Percentiles rank a stretch among this genome's conserved stretches.
Conservation (phyloP, 2,113 vertebrate genomes). For the Cyanoramphus novaezelandiae region DNA sequence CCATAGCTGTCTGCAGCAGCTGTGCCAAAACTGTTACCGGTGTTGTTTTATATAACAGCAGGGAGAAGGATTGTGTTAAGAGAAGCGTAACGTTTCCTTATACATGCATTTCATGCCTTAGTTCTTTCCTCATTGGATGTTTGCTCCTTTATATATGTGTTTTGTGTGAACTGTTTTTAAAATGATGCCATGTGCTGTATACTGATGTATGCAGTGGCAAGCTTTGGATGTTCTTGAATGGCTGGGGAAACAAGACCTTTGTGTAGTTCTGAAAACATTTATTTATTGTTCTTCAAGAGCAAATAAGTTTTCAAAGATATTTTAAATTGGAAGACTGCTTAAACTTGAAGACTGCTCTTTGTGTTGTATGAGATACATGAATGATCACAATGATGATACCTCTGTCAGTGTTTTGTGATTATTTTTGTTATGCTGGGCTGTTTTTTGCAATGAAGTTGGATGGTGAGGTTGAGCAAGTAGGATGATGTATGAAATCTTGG, state of each 20-base stretch:
- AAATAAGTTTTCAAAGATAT: not conserved
- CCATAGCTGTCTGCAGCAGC: not conserved
- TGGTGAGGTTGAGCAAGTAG: not conserved
- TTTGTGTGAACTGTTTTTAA: not conserved
- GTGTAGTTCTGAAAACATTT: not conserved
- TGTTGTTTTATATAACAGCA: not conserved
- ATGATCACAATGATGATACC: not conserved
- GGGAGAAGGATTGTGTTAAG: not conserved
- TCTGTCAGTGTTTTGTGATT: not conserved
- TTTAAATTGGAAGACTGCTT: not conserved
- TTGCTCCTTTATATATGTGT: not conserved
- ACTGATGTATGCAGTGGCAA: not conserved
- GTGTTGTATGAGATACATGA: not conserved
- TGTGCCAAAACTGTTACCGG: not conserved
- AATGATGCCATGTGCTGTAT: not conserved
- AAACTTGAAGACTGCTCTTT: not conserved
- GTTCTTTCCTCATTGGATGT: not conserved
- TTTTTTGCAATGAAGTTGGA: not conserved
- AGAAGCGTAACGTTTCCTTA: not conserved
- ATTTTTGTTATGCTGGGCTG: not conserved
- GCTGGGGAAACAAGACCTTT: not conserved
- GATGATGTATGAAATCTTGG: conserved; percentile 11
- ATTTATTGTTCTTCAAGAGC: not conserved
- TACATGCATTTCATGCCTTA: not conserved
- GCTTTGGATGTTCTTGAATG: not conserved